Evolutionary conservation across 2,797 vertebrate species (phyloP).

Genomic region (Ateles fusciceps): DNA sequence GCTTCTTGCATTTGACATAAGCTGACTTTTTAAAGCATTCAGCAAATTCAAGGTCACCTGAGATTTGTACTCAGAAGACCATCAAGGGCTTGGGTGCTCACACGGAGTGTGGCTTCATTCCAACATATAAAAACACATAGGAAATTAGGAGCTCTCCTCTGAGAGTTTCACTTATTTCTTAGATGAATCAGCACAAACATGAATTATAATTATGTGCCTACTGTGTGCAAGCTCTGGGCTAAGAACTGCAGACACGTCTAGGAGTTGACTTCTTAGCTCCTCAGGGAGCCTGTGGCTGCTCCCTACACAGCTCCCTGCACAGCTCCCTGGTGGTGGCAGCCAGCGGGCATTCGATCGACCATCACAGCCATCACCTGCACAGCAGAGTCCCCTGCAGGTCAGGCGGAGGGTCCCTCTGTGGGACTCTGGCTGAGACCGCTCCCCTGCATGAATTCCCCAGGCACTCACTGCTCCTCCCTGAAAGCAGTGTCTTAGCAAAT

Average conservation of each 20-base stretch:
- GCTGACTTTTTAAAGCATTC: background rate
- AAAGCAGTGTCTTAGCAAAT: background rate
- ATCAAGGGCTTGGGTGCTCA: background rate
- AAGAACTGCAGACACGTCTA: background rate
- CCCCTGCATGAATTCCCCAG: background rate
- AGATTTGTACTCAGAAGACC: background rate
- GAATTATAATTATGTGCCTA: background rate
- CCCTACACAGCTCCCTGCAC: background rate
- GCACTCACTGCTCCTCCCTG: too few relatives aligned
- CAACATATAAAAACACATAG: too few relatives aligned
- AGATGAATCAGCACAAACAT: background rate
- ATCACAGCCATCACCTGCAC: too few relatives aligned
- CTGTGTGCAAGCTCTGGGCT: background rate
- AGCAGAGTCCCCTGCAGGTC: accelerated
- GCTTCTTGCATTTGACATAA: background rate
- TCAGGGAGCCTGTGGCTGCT: background rate
- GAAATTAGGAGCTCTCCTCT: background rate
- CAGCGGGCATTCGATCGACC: too few relatives aligned
- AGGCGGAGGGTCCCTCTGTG: background rate
- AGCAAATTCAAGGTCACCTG: background rate
- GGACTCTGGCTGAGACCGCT: background rate
- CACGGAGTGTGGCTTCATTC: background rate
- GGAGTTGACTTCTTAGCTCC: background rate
- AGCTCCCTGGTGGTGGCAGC: background rate
- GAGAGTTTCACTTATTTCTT: background rate